A percentile compares a stretch with the other conserved stretches of the same genome.
Conservation (phyloP, 2,113 vertebrate species). For the Bambusicola thoracicus region DNA sequence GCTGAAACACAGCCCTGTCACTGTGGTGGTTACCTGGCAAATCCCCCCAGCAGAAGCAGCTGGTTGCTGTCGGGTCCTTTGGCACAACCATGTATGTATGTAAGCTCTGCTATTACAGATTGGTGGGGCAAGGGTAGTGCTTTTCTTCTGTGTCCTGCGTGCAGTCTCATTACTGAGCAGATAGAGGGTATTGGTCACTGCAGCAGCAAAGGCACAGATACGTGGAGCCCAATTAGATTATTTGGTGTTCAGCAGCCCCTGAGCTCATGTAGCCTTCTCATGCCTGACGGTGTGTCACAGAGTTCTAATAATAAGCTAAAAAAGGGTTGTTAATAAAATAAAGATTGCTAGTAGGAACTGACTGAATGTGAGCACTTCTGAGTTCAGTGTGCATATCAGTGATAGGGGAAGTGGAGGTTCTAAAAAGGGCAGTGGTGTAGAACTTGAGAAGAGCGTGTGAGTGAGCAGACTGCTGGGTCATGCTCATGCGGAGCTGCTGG, state of each 20-base stretch:
- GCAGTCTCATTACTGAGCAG: background rate
- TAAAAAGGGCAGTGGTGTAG: background rate
- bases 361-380: background rate
- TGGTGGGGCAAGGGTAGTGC: background rate
- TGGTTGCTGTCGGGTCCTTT: no score
- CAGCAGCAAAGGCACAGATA: no score
- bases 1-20: background rate
- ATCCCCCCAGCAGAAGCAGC: background rate
- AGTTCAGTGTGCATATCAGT: background rate
- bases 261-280: accelerated
- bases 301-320: background rate
- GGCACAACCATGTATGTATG: accelerated
- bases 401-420: background rate
- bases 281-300: background rate
- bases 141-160: background rate
- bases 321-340: background rate
- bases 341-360: background rate
- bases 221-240: accelerated
- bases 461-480: background rate
- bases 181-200: no score
- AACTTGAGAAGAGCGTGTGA: background rate
- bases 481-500: background rate
- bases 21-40: accelerated
- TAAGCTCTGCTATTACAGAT: background rate
- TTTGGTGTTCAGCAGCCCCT: background rate